Percentiles rank a stretch among this genome's conserved stretches.
Conservation (phyloP, 2,888 invertebrate genomes). For the Smittia sp. region DNA sequence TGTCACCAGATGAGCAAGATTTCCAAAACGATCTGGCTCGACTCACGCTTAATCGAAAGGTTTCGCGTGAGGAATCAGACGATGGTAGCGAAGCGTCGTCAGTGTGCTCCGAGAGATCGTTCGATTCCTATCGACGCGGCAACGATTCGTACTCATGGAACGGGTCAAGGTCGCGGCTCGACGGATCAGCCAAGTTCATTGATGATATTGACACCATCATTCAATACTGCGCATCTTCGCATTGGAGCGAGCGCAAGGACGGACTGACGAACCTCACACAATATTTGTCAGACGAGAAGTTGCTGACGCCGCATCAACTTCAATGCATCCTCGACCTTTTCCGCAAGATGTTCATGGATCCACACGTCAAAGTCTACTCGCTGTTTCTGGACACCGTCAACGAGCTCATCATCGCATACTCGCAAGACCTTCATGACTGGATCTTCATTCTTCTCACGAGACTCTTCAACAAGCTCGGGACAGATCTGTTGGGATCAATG, state of each 20-base stretch:
- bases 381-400: constrained; percentile 90
- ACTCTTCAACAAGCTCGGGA: constrained; percentile 82
- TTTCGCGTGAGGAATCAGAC: constrained; percentile 71
- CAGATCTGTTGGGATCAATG: constrained; percentile 87
- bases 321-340: constrained; percentile 88
- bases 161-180: constrained; percentile 74
- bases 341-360: constrained; percentile 96
- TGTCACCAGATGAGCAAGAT: constrained; percentile 58
- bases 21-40: constrained; percentile 48
- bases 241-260: constrained; percentile 94
- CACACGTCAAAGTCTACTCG: constrained; percentile 90
- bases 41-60: constrained; percentile 54
- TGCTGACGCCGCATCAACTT: constrained; percentile 60
- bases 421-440: constrained; percentile 88
- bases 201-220: constrained; percentile 85
- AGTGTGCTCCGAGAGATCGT: constrained; percentile 87
- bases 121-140: constrained; percentile 75
- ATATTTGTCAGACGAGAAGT: constrained; percentile 61
- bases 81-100: constrained; percentile 90
- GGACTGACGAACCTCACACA: constrained; percentile 79
- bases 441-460: constrained; percentile 86
- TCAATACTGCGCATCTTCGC: constrained; percentile 79
- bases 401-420: constrained; percentile 82
- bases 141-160: constrained; percentile 83
- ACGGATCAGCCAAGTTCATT: constrained; percentile 61